Conservation (phyloP, 2,797 vertebrate genomes). For the Oryzias sinensis region DNA sequence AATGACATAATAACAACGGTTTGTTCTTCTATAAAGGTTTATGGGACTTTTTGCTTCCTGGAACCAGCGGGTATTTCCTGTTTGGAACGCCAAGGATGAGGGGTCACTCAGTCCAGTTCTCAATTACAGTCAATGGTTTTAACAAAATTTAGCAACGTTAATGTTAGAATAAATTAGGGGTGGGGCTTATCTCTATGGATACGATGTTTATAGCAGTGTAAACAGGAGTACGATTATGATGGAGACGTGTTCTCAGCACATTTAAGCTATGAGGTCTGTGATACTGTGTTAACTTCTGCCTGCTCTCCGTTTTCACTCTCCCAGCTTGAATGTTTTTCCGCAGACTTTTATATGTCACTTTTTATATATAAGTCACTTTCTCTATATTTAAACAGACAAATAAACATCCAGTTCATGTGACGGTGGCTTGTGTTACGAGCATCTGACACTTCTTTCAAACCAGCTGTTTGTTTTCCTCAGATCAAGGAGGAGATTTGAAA, state of each 20-base stretch:
- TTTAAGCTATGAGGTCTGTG: conserved; percentile 36
- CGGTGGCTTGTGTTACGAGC: conserved; percentile 45
- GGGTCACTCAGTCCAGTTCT: too few species aligned
- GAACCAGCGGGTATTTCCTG: too few species aligned
- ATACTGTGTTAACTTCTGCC: conserved; percentile 53
- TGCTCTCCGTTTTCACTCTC: conserved; percentile 54
- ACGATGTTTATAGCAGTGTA: conserved; percentile 22
- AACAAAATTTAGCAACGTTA: background rate
- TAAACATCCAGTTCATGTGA: conserved; percentile 53
- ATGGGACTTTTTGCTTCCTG: too few species aligned
- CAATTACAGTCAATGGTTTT: too few species aligned
- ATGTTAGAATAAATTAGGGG: conserved; percentile 11
- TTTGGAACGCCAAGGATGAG: too few species aligned
- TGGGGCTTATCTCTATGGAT: conserved; percentile 36
- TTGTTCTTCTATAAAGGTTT: too few species aligned
- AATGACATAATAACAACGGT: too few species aligned
- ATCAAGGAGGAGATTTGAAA: conserved; percentile 23
- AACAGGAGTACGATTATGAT: conserved; percentile 36
- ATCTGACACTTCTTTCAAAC: conserved; percentile 43
- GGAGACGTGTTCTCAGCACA: conserved; percentile 39
- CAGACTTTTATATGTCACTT: conserved; percentile 50
- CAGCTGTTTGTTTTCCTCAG: conserved; percentile 39
- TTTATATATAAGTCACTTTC: conserved; percentile 60
- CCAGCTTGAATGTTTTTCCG: conserved; percentile 32
- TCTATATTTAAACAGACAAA: conserved; percentile 70